A percentile compares a stretch with the other conserved stretches of the same genome.
These are phyloP conservation scores for Papilio aristodemus DNA, from an alignment of 1,140 invertebrate species.

Conservation along the genomic window DNA sequence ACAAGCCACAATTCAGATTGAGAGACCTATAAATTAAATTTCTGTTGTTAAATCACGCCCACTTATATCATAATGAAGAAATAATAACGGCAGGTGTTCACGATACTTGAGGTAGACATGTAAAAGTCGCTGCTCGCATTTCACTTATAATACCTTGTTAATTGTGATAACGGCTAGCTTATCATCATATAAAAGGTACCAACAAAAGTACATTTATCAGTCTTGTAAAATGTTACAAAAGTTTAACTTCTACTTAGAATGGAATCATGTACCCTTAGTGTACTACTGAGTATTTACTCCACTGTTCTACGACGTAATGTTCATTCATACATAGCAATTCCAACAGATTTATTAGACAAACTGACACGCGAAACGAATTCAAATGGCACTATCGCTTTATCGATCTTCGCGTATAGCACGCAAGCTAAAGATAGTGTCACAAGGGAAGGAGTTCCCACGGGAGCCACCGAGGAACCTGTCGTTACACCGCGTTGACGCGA, in stretches of 20 bases:
- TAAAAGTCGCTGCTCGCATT: too few species aligned
- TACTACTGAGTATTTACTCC: background rate
- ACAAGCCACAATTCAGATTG: background rate
- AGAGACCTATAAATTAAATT: too few species aligned
- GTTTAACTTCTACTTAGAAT: background rate
- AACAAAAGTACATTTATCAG: too few species aligned
- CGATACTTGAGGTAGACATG: too few species aligned
- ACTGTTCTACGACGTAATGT: background rate
- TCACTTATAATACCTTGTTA: too few species aligned
- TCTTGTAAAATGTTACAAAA: background rate
- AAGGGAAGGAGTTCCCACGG: conserved; percentile 1
- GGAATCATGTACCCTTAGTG: background rate
- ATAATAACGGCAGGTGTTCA: too few species aligned
- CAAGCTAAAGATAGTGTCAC: background rate
- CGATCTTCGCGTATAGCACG: conserved; percentile 18
- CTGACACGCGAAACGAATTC: conserved; percentile 13
- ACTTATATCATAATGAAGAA: too few species aligned
- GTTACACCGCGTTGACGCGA: conserved; percentile 6
- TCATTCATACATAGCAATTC: background rate
- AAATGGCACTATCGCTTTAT: conserved; percentile 20
- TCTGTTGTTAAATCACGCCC: too few species aligned
- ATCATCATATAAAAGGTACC: too few species aligned
- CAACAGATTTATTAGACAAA: conserved; percentile 19
- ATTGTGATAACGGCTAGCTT: too few species aligned
- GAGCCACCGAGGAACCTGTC: conserved; percentile 25